phyloP scores from a whole-genome alignment of 2,113 vertebrate species.

The Hemibagrus wyckioides region DNA sequence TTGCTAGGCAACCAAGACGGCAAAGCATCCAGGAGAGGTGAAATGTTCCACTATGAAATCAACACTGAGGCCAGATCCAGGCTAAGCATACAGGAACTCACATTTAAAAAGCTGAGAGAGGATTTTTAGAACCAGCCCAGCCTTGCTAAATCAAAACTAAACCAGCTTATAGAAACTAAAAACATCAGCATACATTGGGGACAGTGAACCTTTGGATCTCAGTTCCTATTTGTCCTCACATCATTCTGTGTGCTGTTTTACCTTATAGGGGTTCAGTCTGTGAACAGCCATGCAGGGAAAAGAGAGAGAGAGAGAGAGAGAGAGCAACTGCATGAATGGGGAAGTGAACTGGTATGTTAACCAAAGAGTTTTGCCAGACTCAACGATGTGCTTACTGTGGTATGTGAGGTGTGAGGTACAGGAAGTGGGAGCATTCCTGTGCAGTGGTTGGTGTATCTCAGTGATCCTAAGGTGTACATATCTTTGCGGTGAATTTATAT shows the following conservation, averaged over 20 bases:
- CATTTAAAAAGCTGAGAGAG: slow-evolving; percentile 35
- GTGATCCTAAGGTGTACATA: neutral
- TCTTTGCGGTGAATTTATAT: slow-evolving; percentile 2
- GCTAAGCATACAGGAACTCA: slow-evolving; percentile 24
- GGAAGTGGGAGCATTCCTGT: slow-evolving; percentile 7
- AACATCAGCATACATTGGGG: slow-evolving; percentile 52
- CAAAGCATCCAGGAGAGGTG: slow-evolving; percentile 47
- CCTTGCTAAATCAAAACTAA: slow-evolving; percentile 30
- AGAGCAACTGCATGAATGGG: too few species aligned
- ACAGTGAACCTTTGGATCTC: slow-evolving; percentile 46
- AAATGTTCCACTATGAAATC: slow-evolving; percentile 54
- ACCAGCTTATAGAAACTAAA: slow-evolving; percentile 1
- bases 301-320: slow-evolving; percentile 15
- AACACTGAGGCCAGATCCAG: slow-evolving; percentile 39
- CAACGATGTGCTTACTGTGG: slow-evolving; percentile 14
- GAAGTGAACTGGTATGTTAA: slow-evolving; percentile 14
- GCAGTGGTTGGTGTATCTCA: neutral
- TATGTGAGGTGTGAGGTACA: slow-evolving; percentile 10
- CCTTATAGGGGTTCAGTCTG: slow-evolving; percentile 57
- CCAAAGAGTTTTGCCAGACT: slow-evolving; percentile 5
- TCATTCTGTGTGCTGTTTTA: slow-evolving; percentile 28
- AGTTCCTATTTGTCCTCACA: slow-evolving; percentile 55
- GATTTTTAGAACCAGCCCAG: neutral
- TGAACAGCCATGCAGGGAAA: slow-evolving; percentile 16
- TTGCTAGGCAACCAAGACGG: slow-evolving; percentile 55